Base-by-base conservation (phyloP, 2,888 invertebrate genomes). In the Polyploca ridens region DNA sequence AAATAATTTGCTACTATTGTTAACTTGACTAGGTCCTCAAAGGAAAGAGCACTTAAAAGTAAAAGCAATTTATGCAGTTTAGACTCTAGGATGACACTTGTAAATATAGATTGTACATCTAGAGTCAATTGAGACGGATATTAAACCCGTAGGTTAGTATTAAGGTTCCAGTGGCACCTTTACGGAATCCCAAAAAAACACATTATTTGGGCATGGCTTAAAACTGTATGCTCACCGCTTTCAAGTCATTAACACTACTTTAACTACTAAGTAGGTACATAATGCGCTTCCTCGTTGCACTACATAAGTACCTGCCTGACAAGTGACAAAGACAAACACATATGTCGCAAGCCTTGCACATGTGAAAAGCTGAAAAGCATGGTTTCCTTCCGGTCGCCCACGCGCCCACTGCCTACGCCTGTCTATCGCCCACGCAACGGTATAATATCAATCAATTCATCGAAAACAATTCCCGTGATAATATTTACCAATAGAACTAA, bases 351-450 rank as follows among this genome's bases (percentile, higher is more conserved):
- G 70, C 72, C 75, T 69, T 72, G 66, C 72, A 71, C 68, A 74
- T 76, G 75, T 79, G 83, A 81, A 85, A 84, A 86, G 82, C 81
- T 82, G 83, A 88, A 86, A 87, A 84, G 81, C 79, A 81, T 75
- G 76, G 83, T 80, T 93, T 91, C 91, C 93, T 93, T 93, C 92
- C 93, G 91, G 90, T 81, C 90, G 86, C 92, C 93, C 85, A 92
- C 93, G 78, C 73, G 68, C 75, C 5, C 7, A 54, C 54, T 82
- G 81, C 88, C 85, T 83, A 82, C 88, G 71, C 76, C 67, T 67
- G 68, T 46, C 69, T 70, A 68, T 76, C 85, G 85, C 90, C 88
- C 78, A 82, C 90, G 82, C 86, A 69, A 65, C 60, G 64, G 70
- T 75, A 75, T 85, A 82, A 84, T 85, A 88, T 88, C 87, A 87